Evolutionary conservation across 2,888 invertebrate genomes (phyloP).

Genomic region (Cylloceria caligata): DNA sequence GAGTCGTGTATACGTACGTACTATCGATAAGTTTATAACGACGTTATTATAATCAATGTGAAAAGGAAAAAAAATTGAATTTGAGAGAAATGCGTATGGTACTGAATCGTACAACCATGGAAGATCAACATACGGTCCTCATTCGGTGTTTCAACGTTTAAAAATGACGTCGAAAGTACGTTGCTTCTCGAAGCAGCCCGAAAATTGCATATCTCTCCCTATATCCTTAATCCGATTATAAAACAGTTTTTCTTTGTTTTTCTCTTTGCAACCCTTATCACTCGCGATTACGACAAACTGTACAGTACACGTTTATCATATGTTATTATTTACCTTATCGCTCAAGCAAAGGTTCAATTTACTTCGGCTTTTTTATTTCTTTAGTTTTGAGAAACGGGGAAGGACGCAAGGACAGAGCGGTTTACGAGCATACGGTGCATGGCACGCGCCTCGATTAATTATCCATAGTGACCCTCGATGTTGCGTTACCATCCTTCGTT

Average conservation of each 20-base stretch:
- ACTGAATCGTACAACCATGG: slow-evolving; percentile 34
- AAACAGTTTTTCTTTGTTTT: not conserved
- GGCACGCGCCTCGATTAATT: not conserved
- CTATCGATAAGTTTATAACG: slow-evolving; percentile 20
- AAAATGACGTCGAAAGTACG: slow-evolving; percentile 17
- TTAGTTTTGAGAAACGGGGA: slow-evolving; percentile 25
- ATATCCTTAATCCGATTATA: slow-evolving; percentile 12
- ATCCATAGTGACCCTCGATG: slow-evolving; percentile 4
- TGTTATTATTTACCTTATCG: slow-evolving; percentile 24
- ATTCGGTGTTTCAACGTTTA: slow-evolving; percentile 15
- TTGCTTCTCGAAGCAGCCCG: not conserved
- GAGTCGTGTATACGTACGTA: slow-evolving; percentile 22
- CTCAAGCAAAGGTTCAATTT: slow-evolving; percentile 52
- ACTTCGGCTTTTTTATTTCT: slow-evolving; percentile 38
- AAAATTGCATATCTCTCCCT: slow-evolving; percentile 12
- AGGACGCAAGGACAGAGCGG: slow-evolving; percentile 25
- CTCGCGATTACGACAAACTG: slow-evolving; percentile 29
- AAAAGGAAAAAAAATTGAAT: slow-evolving; percentile 26
- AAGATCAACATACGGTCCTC: slow-evolving; percentile 42
- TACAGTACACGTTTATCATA: slow-evolving; percentile 26
- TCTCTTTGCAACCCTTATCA: slow-evolving; percentile 18
- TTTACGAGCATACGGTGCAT: slow-evolving; percentile 30
- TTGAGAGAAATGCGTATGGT: slow-evolving; percentile 40
- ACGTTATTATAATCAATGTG: slow-evolving; percentile 9
- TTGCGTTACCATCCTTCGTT: slow-evolving; percentile 14